These are phyloP conservation scores for Bagarius yarrelli DNA, from an alignment of 2,113 vertebrate species.

Conservation along the genomic window DNA sequence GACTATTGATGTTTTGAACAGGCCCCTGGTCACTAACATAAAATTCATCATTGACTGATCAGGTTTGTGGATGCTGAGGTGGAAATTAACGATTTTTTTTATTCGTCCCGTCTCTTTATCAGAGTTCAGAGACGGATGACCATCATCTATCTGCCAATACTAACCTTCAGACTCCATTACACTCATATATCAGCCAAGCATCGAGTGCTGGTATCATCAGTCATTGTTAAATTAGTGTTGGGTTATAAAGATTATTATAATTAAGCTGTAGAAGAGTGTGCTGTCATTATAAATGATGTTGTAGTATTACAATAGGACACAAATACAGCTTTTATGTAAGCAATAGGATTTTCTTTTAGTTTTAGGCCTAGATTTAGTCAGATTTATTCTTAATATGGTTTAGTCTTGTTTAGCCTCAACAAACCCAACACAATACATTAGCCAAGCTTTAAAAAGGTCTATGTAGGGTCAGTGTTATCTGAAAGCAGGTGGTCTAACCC, in stretches of 20 bases:
- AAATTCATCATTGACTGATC: constrained; percentile 51
- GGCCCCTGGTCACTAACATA: constrained; percentile 47
- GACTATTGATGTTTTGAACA: constrained; percentile 44
- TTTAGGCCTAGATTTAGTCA: background rate
- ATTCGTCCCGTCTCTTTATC: background rate
- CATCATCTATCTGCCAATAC: constrained; percentile 17
- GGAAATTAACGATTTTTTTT: constrained; percentile 20
- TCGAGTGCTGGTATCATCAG: background rate
- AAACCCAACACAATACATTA: background rate
- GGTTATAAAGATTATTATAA: background rate
- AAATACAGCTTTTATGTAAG: background rate
- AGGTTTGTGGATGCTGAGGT: constrained; percentile 36
- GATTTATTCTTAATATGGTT: background rate
- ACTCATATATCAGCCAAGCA: constrained; percentile 11
- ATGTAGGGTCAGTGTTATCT: constrained; percentile 1
- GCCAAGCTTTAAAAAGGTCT: background rate
- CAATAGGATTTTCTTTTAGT: background rate
- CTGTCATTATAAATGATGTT: background rate
- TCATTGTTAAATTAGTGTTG: constrained; percentile 1
- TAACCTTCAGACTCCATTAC: constrained; percentile 21
- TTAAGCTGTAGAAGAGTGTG: background rate
- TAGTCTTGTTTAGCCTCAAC: background rate
- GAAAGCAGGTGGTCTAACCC: constrained; percentile 11
- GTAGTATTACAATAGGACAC: background rate
- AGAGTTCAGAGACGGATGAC: constrained; percentile 40